Base-by-base conservation (phyloP, 1,140 invertebrate genomes). In the Aphaenogaster floridana region DNA sequence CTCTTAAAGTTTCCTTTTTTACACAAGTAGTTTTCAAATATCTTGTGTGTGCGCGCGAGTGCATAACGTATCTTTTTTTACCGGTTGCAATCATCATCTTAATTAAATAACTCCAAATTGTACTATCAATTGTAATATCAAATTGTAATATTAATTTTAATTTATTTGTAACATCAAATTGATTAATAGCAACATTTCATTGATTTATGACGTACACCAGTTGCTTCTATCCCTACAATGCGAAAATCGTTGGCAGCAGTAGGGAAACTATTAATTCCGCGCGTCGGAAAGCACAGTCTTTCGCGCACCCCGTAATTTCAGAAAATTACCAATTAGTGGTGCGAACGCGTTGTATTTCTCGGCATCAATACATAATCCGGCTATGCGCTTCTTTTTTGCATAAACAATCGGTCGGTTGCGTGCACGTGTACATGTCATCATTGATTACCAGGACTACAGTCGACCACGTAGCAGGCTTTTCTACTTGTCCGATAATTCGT, bases 401-500 rank as follows among this genome's bases (percentile, higher is more conserved):
- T 69, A 86, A 86, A 86, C 63, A 86, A 86, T 86, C 17, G 8
- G 21, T 15, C 7, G 28, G 3, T 83, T 80, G 79, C 63, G 68
- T 79, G 84, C 78, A 86, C 71, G 64, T 84, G 64, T 9, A 39
- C 34, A 42, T 39, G 68, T 76, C 83, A 90, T 92, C 86, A 86
- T 91, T 69, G 87, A 91, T 89, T 87, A 79, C 77, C 61, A 77
- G 63, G 80, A 72, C 88, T 48, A 66, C 74, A 91, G 89, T 91
- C 86, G 91, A 81, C 91, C 80, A 88, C 76, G 89, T 90, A 34
- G 84, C 86, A n/a, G 76, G 74, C 89, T 90, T 92, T 91, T 94
- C 93, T 92, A 94, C 93, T 94, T 93, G 93, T 72, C 92, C 84
- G 91, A 93, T 92, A 92, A 91, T 90, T 92, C 90, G 88, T 76